Evolutionary conservation across 2,113 vertebrate genomes (phyloP).

Genomic region (mouse (Mus musculus)): DNA sequence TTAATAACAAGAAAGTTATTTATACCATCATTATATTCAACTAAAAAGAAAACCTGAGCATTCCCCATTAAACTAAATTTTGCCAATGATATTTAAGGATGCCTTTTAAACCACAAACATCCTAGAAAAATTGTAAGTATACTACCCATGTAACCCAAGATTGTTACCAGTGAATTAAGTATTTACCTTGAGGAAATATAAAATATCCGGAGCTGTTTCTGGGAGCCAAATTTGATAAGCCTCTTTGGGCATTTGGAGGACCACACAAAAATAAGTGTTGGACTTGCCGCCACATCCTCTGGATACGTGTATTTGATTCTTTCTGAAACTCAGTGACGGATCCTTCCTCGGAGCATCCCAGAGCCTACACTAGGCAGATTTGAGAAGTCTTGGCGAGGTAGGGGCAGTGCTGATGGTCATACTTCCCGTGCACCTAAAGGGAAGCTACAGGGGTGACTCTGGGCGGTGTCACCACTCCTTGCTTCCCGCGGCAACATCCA

Average conservation of each 20-base stretch:
- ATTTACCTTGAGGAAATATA: slow-evolving; percentile 53
- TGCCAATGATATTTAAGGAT: slow-evolving; percentile 24
- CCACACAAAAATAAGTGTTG: slow-evolving; percentile 42
- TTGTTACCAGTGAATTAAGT: neutral
- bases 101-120: neutral
- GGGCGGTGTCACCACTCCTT: slow-evolving; percentile 56
- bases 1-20: slow-evolving; percentile 43
- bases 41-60: neutral
- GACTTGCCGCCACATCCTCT: slow-evolving; percentile 44
- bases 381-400: slow-evolving; percentile 37
- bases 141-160: neutral
- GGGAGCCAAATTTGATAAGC: slow-evolving; percentile 24
- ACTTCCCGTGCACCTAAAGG: neutral
- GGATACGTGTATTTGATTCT: slow-evolving; percentile 53
- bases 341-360: slow-evolving; percentile 1
- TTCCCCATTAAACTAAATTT: slow-evolving; percentile 5
- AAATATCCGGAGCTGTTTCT: slow-evolving; percentile 51
- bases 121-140: slow-evolving; percentile 4
- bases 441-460: neutral
- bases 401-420: neutral
- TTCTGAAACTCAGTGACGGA: slow-evolving; percentile 20
- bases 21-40: slow-evolving; percentile 30
- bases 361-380: neutral
- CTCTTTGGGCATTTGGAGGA: slow-evolving; percentile 25
- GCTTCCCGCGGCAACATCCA: slow-evolving; percentile 63